Base-by-base conservation (phyloP, 2,797 vertebrate genomes). In the Pampus argenteus region DNA sequence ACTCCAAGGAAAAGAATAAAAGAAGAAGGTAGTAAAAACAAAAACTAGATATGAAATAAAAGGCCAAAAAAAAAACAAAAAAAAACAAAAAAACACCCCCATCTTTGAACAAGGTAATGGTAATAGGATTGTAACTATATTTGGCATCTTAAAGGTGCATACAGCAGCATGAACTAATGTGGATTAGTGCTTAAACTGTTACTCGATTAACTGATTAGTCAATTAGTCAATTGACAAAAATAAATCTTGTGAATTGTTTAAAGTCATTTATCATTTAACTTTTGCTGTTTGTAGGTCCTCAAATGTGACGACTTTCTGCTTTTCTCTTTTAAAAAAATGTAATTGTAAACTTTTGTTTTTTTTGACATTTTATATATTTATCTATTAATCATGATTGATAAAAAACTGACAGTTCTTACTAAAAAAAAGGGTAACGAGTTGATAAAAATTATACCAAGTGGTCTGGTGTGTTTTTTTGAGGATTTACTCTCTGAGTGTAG, bases 91-190 rank as follows among this genome's bases (percentile, higher is more conserved):
- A n/a, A n/a, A n/a, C n/a, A n/a, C n/a, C n/a, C n/a, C n/a, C n/a
- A n/a, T n/a, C n/a, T n/a, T n/a, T n/a, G 49, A 71, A 57, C 23
- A 11, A 44, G 26, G 11, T 36, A 11, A 36, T 36, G 34, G 34
- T 36, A 36, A 36, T 36, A 36, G 34, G 34, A 36, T 11, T 36
- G 34, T 6, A 4, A 11, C 34, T 36, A 4, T 36, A 36, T 11
- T 36, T 36, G 34, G 34, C 34, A 36, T 62, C 34, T 61, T 26
- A 44, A 15, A 61, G 48, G 40, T n/a, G n/a, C n/a, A 36, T 52
- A 23, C 7, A 45, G 18, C n/a, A 22, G 14, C 1, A 40, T 29
- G n/a, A 51, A 18, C 8, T 51, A 28, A 31, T 2, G 4, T 51
- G 17, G n/a, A 40, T 72, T 15, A 28, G 26, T 15, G 20, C 10